Conservation (phyloP, 1,140 invertebrate species). For the Dinoponera quadriceps region DNA sequence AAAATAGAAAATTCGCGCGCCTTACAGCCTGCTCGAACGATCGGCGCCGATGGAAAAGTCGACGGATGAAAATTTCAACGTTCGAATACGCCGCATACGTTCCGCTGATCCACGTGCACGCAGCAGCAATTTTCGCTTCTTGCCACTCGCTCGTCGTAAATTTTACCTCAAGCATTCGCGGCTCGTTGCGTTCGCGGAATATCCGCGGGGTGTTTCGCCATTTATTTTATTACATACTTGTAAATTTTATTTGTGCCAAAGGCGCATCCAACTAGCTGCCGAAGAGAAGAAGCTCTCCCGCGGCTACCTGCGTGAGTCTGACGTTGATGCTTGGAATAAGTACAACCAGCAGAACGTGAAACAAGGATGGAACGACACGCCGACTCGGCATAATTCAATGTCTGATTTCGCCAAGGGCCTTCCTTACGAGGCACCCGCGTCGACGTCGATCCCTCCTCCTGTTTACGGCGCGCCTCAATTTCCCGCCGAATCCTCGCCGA, state of each 20-base stretch:
- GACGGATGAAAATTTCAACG: too few relatives aligned
- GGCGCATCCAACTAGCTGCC: not conserved
- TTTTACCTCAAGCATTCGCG: not conserved
- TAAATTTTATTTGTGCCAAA: conserved; percentile 15
- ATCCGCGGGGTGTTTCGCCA: not conserved
- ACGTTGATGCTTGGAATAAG: conserved; percentile 12
- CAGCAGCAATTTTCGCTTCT: not conserved
- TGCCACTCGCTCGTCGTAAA: not conserved
- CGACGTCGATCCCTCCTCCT: not conserved
- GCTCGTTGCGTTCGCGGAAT: not conserved
- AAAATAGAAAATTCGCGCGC: too few relatives aligned
- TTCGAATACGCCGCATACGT: too few relatives aligned
- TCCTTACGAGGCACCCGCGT: not conserved
- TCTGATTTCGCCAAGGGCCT: not conserved
- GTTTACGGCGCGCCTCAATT: not conserved
- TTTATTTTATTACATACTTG: conserved; percentile 1
- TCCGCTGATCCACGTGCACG: too few relatives aligned
- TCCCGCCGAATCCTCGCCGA: not conserved
- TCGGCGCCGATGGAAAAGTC: too few relatives aligned
- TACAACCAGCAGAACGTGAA: not conserved
- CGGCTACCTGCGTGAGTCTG: conserved; percentile 12
- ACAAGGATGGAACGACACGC: conserved; percentile 5
- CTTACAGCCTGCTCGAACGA: too few relatives aligned
- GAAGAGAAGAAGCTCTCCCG: conserved; percentile 27
- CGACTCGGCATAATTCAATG: not conserved